Evolutionary conservation across 2,797 vertebrate genomes (phyloP), one percentile per base, ranked within the genome.

Genomic region (Syngnathus rostellatus): DNA sequence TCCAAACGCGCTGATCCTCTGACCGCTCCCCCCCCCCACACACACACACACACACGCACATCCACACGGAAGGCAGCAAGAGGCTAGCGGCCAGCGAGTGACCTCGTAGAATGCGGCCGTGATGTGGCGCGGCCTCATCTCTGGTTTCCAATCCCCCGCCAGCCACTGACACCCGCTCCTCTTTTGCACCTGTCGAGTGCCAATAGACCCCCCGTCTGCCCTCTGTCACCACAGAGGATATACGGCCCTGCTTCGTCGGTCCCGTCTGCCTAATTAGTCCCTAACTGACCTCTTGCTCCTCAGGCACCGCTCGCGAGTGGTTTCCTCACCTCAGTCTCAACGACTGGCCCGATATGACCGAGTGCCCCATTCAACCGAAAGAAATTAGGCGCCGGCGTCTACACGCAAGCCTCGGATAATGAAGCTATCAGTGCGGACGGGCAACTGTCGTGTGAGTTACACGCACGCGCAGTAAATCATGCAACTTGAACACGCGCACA

Each of bases 211-310:
- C 93, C 93, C 84, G 85, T 83, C 84, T 89, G 80, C 84, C 83
- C 88, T 88, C 92, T 94, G 94, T 95, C 94, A 95, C 91, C 92
- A 84, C 89, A 83, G 82, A 92, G 85, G 92, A 94, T 95, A 93
- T 93, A 94, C 86, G 91, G 90, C 90, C 87, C 85, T 86, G 90
- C 90, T 89, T 85, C 81, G 21, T 89, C 71, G 85, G 87, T 90
- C 88, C 68, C 70, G 86, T 87, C 86, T 77, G 84, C 81, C 89
- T 94, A 93, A 95, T 94, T 93, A 87, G 64, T 76, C 76, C 72
- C 69, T 69, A 76, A 68, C 77, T 66, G 77, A 84, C 78, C 81
- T 72, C 79, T 76, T 8, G 2, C 55, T 61, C 38, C 12, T 17
- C 23, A 50, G 46, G 23, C 62, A 68, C 71, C 37, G 54, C 69